Evolutionary conservation across 1,140 invertebrate genomes (phyloP), one percentile per base, ranked within the genome.

Genomic region (Episyrphus balteatus): DNA sequence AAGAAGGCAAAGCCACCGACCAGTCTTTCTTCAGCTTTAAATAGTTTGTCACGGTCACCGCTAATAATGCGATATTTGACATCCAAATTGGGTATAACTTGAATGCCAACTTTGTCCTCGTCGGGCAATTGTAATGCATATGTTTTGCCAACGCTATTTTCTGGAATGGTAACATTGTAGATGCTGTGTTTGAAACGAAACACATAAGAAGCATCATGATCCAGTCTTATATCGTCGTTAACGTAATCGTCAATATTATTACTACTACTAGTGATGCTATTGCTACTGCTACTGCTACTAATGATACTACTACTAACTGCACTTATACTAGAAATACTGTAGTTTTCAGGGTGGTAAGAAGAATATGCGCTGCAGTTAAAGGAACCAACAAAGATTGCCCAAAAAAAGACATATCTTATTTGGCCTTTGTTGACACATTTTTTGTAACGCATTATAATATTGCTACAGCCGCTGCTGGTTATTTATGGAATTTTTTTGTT

Each of bases 1-100:
- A 97, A 75, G 66, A 97, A 98, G 69, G 85, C 91, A 74, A 95
- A 96, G 71, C 96, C 88, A 17, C 92, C 92, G 11, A 97, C 84
- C 26, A 80, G 70, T 13, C 80, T 73, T 44, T 89, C 82, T 63
- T 95, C 92, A 0, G 88, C 88, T 65, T 92, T 93, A 73, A 98
- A 98, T 61, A 95, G 85, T 59, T 88, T 86, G 47, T 90, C 83
- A 21, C 80, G 78, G 68, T 96, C 89, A 21, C 91, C 90, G 51
- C 77, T 78, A 13, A 83, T 73, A 64, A 97, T 92, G 55, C 83
- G 82, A 67, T 82, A 92, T 49, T 83, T 80, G 12, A 96, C 75
- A 47, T 83, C 78, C 11, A 75, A 68, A 54, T 65, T 65, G n/a
- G 59, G 58, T 38, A 42, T 54, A 38, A 75, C 51, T 19, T 51